phyloP scores from a whole-genome alignment of 2,113 vertebrate genomes.

The Lipophrys pholis region DNA sequence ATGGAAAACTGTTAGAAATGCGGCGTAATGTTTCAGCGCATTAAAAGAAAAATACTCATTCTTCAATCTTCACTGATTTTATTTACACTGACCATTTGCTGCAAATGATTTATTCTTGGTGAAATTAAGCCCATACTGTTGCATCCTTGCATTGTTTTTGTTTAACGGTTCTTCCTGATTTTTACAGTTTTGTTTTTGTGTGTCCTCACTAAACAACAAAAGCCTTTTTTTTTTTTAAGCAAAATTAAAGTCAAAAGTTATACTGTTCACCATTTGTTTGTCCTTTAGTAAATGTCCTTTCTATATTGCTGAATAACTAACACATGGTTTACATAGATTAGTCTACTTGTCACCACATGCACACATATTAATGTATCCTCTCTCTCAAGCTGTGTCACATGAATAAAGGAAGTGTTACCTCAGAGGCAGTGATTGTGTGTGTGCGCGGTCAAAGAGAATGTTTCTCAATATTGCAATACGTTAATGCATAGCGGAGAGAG shows the following conservation, averaged over 20 bases:
- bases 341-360: constrained; percentile 3
- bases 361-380: constrained; percentile 1
- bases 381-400: constrained; percentile 22
- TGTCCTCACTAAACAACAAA: neutral
- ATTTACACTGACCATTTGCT: neutral
- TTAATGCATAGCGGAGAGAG: constrained; percentile 33
- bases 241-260: neutral
- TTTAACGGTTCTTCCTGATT: too few species aligned
- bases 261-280: constrained; percentile 8
- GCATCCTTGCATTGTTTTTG: neutral
- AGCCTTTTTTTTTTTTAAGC: neutral
- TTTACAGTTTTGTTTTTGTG: neutral
- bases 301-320: constrained; percentile 35
- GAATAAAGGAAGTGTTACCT: constrained; percentile 41
- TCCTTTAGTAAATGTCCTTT: too few species aligned
- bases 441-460: neutral
- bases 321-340: constrained; percentile 14
- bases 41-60: neutral
- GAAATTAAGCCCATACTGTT: neutral
- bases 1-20: neutral
- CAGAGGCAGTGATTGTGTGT: constrained; percentile 32
- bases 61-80: neutral
- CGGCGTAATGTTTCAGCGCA: neutral
- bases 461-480: constrained; percentile 54
- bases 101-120: neutral